Percentiles rank a stretch among this genome's conserved stretches.
Evolutionary conservation across 2,113 vertebrate genomes (phyloP).

Genomic region (Lynx canadensis): DNA sequence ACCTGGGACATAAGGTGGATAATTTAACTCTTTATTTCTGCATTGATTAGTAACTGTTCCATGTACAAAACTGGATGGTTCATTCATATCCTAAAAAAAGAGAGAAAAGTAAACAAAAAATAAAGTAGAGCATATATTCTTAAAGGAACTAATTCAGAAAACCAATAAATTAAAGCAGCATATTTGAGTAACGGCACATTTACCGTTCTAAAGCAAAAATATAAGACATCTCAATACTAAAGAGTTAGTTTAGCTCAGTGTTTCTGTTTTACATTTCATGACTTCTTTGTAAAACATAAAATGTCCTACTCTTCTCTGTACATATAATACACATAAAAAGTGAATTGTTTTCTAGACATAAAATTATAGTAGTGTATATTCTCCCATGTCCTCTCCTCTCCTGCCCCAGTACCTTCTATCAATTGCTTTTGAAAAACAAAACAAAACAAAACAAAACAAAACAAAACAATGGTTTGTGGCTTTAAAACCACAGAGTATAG

Average conservation of each 20-base stretch:
- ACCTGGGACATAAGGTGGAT: constrained; percentile 93
- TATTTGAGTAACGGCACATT: background rate
- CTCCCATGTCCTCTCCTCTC: background rate
- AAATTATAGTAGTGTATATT: background rate
- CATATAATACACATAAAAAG: background rate
- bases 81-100: constrained; percentile 91
- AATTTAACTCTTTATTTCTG: constrained; percentile 71
- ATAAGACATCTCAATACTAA: background rate
- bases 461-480: background rate
- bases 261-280: background rate
- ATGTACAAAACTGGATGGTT: constrained; percentile 92
- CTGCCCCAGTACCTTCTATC: background rate
- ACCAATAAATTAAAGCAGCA: background rate
- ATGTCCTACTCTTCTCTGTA: background rate
- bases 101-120: background rate
- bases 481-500: background rate
- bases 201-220: background rate
- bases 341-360: background rate
- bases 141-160: background rate
- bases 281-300: background rate
- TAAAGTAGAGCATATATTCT: background rate
- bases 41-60: constrained; percentile 85
- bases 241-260: background rate
- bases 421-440: background rate
- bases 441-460: background rate